These are phyloP conservation scores for Lycaena phlaeas DNA, from an alignment of 2,888 invertebrate genomes.

Conservation along the genomic window DNA sequence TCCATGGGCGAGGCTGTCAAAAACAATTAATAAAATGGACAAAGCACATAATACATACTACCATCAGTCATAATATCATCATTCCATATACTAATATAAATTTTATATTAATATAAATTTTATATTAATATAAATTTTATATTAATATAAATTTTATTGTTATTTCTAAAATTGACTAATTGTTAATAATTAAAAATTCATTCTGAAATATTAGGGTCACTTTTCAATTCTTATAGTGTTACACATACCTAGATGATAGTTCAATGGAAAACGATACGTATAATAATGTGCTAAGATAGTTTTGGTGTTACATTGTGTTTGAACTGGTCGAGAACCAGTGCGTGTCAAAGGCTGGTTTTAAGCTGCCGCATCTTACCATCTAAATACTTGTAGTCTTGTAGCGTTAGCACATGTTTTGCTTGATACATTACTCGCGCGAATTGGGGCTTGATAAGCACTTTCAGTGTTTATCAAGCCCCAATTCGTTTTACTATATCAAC, in stretches of 20 bases:
- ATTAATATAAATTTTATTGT: too few species aligned
- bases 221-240: constrained; percentile 4
- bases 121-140: too few species aligned
- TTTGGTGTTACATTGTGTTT: constrained; percentile 1
- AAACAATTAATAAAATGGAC: too few species aligned
- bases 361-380: constrained; percentile 38
- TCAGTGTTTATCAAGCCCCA: background rate
- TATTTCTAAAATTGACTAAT: too few species aligned
- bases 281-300: background rate
- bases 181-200: too few species aligned
- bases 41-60: too few species aligned
- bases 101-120: too few species aligned
- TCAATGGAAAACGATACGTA: background rate
- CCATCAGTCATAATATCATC: too few species aligned
- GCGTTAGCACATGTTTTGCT: constrained; percentile 29
- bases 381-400: constrained; percentile 9
- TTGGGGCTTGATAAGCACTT: background rate
- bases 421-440: constrained; percentile 21
- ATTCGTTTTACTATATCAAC: too few species aligned
- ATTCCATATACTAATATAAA: too few species aligned
- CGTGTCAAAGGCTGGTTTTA: constrained; percentile 42
- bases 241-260: background rate
- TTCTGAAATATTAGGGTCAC: constrained; percentile 18
- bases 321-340: constrained; percentile 39
- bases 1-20: too few species aligned